These are phyloP conservation scores for Linurgus olivaceus DNA, from an alignment of 2,797 vertebrate genomes.

Conservation along the genomic window DNA sequence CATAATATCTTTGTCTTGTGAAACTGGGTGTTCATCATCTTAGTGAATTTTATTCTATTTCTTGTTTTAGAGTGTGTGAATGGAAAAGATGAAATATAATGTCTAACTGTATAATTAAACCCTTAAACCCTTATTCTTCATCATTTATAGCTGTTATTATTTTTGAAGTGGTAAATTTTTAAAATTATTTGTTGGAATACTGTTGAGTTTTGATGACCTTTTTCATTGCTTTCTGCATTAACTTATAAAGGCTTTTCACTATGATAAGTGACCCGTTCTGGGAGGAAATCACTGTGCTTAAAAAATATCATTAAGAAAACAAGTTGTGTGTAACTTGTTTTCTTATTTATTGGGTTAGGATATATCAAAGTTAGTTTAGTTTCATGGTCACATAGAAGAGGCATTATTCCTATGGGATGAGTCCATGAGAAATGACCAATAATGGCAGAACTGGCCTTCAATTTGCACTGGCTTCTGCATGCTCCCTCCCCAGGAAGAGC, in stretches of 20 bases:
- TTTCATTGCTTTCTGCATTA: neutral
- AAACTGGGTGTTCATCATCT: neutral
- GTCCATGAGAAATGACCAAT: neutral
- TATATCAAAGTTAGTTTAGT: neutral
- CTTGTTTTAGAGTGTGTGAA: neutral
- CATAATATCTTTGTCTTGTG: neutral
- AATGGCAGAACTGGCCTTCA: neutral
- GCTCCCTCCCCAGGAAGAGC: neutral
- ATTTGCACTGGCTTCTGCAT: neutral
- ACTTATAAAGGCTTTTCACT: neutral
- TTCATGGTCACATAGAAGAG: neutral
- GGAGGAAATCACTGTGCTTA: neutral
- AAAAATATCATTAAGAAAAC: neutral
- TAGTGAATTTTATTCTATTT: neutral
- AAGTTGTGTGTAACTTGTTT: neutral
- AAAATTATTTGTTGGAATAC: neutral
- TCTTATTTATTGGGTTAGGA: neutral
- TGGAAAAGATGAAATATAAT: neutral
- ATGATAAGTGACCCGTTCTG: neutral
- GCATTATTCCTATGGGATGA: neutral
- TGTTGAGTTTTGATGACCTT: neutral
- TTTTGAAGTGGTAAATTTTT: neutral
- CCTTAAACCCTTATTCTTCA: neutral
- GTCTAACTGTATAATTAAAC: neutral
- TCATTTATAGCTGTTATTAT: neutral